phyloP scores from a whole-genome alignment of 2,888 invertebrate species.

The Cheilosia scutellata region DNA sequence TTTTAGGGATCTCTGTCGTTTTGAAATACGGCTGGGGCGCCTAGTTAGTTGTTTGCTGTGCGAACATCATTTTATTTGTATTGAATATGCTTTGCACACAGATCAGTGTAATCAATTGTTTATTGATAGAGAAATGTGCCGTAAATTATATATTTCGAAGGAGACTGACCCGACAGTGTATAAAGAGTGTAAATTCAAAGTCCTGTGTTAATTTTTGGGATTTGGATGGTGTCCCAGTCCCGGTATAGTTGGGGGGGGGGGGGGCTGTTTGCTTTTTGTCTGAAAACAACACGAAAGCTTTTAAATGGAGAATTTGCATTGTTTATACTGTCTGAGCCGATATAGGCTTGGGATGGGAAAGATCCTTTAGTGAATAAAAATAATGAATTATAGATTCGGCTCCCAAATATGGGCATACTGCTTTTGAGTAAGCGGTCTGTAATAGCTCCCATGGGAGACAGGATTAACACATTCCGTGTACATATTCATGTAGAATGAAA shows the following conservation, averaged over 20 bases:
- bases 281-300: background rate
- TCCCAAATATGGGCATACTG: too few species aligned
- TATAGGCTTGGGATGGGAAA: background rate
- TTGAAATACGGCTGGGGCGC: slow-evolving; percentile 38
- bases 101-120: slow-evolving; percentile 58
- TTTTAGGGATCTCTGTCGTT: slow-evolving; percentile 50
- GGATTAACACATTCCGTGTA: too few species aligned
- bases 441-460: too few species aligned
- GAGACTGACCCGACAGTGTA: background rate
- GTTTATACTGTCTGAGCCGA: slow-evolving; percentile 3
- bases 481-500: too few species aligned
- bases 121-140: slow-evolving; percentile 29
- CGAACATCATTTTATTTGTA: slow-evolving; percentile 8
- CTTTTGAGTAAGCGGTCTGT: too few species aligned
- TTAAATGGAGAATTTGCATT: background rate
- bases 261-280: slow-evolving; percentile 2
- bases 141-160: slow-evolving; percentile 23
- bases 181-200: background rate
- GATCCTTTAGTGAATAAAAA: too few species aligned
- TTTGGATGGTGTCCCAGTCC: background rate
- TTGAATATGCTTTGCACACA: slow-evolving; percentile 12
- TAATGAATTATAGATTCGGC: too few species aligned
- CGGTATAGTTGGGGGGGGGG: background rate
- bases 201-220: slow-evolving; percentile 24
- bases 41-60: slow-evolving; percentile 25